A percentile compares a stretch with the other conserved stretches of the same genome.
Conservation (phyloP, 2,888 invertebrate species). For the Trichogramma dendrolimi region DNA sequence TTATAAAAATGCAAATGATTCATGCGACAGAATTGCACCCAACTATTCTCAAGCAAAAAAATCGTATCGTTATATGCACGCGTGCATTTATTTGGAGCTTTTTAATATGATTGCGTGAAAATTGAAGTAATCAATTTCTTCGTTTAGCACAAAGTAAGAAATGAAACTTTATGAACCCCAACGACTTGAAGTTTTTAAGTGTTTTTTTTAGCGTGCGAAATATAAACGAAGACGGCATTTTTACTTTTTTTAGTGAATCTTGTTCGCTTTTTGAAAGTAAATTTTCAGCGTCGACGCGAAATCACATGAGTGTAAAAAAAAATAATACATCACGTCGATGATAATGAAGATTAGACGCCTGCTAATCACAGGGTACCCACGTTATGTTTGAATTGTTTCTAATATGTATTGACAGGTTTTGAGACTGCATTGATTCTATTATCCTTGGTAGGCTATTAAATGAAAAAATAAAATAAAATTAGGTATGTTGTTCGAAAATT, state of each 20-base stretch:
- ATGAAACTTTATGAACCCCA: constrained; percentile 42
- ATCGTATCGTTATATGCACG: too few relatives aligned
- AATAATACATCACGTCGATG: neutral
- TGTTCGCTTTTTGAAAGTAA: constrained; percentile 21
- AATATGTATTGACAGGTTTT: constrained; percentile 34
- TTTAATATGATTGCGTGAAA: too few relatives aligned
- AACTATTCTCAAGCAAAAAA: too few relatives aligned
- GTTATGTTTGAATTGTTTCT: constrained; percentile 44
- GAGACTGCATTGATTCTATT: constrained; percentile 27
- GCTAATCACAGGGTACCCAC: constrained; percentile 45
- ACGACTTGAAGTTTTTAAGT: constrained; percentile 33
- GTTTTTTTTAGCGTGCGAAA: constrained; percentile 44
- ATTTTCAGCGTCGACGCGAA: constrained; percentile 8
- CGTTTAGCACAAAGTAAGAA: too few relatives aligned
- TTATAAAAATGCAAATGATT: constrained; percentile 31
- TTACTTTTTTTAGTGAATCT: constrained; percentile 19
- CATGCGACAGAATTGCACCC: too few relatives aligned
- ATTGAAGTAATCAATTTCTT: too few relatives aligned
- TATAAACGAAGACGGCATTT: constrained; percentile 40
- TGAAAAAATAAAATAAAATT: constrained; percentile 8
- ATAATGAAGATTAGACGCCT: constrained; percentile 28
- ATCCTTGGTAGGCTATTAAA: constrained; percentile 24
- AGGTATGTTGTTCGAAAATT: constrained; percentile 25
- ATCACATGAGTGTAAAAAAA: neutral
- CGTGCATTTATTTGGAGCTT: too few relatives aligned